These are phyloP conservation scores for Tipula unca DNA, from an alignment of 2,888 invertebrate species.

Conservation along the genomic window DNA sequence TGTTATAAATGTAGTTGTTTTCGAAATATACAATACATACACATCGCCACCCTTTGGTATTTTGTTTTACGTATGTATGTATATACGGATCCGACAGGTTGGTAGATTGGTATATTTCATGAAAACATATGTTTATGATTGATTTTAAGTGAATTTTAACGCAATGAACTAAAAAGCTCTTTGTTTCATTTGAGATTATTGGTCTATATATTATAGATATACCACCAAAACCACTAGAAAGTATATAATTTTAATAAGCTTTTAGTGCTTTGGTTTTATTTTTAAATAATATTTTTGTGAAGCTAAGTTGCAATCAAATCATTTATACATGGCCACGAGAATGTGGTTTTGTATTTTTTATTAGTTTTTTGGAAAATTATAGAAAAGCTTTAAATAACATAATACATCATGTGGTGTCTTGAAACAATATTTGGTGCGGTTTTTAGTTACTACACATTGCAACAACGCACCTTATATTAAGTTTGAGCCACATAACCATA, in stretches of 20 bases:
- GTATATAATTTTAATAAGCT: not conserved
- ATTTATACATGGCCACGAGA: not conserved
- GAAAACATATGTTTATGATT: too few species aligned
- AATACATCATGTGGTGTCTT: not conserved
- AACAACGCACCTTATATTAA: too few species aligned
- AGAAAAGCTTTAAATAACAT: not conserved
- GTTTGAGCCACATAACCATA: too few species aligned
- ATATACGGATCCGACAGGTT: not conserved
- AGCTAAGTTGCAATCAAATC: not conserved
- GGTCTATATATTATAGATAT: too few species aligned
- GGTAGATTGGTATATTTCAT: not conserved
- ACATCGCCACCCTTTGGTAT: too few species aligned
- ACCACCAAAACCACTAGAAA: not conserved
- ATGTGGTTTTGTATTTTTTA: not conserved
- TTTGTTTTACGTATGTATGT: not conserved
- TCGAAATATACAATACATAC: too few species aligned
- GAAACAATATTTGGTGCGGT: not conserved
- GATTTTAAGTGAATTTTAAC: not conserved
- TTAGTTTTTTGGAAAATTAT: not conserved
- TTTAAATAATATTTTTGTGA: not conserved
- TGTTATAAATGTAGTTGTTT: not conserved
- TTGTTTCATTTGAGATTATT: not conserved
- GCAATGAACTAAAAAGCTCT: not conserved
- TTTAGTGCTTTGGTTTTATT: not conserved
- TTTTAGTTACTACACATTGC: not conserved